These are phyloP conservation scores for Marisa cornuarietis DNA, from an alignment of 1,140 invertebrate species.

Conservation along the genomic window DNA sequence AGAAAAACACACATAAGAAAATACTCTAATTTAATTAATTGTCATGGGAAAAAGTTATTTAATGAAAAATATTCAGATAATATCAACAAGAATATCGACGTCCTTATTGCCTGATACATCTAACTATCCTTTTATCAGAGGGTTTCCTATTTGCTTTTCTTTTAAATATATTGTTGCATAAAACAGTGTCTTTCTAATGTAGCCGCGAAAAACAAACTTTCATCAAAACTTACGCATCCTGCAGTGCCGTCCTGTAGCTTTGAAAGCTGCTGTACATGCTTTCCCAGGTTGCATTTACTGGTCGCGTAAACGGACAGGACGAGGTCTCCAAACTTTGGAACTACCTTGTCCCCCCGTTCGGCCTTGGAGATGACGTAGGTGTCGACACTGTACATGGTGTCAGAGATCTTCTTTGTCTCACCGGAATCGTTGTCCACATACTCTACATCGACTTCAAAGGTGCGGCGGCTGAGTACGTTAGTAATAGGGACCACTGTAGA, in stretches of 20 bases:
- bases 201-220: too few relatives aligned
- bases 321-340: conserved; percentile 40
- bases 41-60: neutral
- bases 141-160: neutral
- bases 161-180: neutral
- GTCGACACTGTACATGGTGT: conserved; percentile 41
- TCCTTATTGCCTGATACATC: neutral
- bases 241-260: conserved; percentile 33
- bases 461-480: conserved; percentile 30
- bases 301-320: conserved; percentile 38
- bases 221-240: conserved; percentile 40
- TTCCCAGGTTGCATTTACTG: conserved; percentile 36
- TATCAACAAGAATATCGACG: neutral
- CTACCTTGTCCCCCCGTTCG: conserved; percentile 28
- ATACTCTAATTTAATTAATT: neutral
- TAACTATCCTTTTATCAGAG: neutral
- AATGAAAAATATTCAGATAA: neutral
- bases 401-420: conserved; percentile 29
- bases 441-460: conserved; percentile 39
- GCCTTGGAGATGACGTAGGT: conserved; percentile 37
- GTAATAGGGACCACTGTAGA: conserved; percentile 39
- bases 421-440: conserved; percentile 34
- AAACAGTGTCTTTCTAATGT: neutral
- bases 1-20: conserved; percentile 12
- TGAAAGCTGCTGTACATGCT: conserved; percentile 43